Evolutionary conservation across 2,797 vertebrate species (phyloP).

Genomic region (Diplodus sargus): DNA sequence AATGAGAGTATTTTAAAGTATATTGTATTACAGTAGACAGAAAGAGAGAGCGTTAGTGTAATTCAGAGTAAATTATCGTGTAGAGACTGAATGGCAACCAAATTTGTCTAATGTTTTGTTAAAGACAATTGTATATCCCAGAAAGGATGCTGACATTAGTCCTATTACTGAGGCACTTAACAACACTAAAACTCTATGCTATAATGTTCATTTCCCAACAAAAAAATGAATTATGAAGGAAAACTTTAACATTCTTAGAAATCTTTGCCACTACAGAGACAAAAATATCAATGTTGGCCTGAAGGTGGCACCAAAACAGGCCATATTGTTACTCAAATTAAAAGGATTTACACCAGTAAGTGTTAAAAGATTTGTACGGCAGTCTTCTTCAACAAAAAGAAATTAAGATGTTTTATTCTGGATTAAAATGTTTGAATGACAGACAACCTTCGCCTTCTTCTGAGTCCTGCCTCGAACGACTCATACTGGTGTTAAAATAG

Average conservation of each 20-base stretch:
- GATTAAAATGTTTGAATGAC: background rate
- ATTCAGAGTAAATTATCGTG: background rate
- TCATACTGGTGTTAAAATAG: background rate
- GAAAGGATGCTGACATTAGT: slow-evolving; percentile 17
- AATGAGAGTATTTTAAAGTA: background rate
- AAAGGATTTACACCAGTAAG: background rate
- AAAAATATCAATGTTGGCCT: slow-evolving; percentile 8
- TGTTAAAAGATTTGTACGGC: background rate
- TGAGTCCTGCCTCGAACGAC: background rate
- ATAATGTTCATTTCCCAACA: background rate
- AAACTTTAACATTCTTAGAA: background rate
- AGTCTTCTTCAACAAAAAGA: background rate
- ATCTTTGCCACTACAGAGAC: background rate
- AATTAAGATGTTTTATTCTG: background rate
- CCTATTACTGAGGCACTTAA: background rate
- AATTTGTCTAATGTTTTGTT: background rate
- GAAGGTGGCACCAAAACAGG: background rate
- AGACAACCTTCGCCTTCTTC: background rate
- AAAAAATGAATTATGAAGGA: background rate
- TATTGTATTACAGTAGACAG: background rate
- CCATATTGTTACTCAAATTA: background rate
- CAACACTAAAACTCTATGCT: background rate
- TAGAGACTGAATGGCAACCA: slow-evolving; percentile 12
- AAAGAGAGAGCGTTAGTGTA: background rate
- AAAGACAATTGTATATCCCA: background rate